Evolutionary conservation across 2,888 invertebrate genomes (phyloP).

Genomic region (Deilephila porcellus): DNA sequence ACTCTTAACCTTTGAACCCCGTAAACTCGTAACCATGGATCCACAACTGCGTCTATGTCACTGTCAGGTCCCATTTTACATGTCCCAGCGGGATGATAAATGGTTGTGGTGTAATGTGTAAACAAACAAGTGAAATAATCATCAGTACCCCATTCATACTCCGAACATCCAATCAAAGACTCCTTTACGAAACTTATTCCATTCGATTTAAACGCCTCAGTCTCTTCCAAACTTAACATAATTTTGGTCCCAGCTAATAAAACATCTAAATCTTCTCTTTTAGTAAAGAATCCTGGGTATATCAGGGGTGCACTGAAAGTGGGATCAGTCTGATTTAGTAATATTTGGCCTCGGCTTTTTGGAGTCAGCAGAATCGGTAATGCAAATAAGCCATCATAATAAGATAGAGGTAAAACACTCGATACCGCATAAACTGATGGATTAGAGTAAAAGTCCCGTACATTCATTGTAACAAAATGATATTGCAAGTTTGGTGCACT

Average conservation of each 20-base stretch:
- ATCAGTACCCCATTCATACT: constrained; percentile 84
- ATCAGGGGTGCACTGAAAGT: constrained; percentile 89
- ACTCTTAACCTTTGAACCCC: constrained; percentile 87
- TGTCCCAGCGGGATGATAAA: constrained; percentile 88
- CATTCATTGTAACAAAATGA: constrained; percentile 85
- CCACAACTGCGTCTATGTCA: constrained; percentile 87
- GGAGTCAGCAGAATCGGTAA: constrained; percentile 87
- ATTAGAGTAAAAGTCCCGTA: constrained; percentile 84
- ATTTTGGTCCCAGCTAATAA: constrained; percentile 87
- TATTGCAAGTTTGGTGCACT: constrained; percentile 87
- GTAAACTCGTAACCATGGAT: constrained; percentile 86
- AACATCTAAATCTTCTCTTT: constrained; percentile 85
- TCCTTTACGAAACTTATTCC: constrained; percentile 84
- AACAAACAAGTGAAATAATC: constrained; percentile 88
- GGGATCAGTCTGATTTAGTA: constrained; percentile 88
- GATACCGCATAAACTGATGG: constrained; percentile 79
- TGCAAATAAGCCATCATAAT: constrained; percentile 86
- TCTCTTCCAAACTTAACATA: constrained; percentile 84
- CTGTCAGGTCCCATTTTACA: constrained; percentile 88
- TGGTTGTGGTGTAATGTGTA: constrained; percentile 87
- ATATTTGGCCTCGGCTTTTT: constrained; percentile 86
- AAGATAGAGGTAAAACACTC: constrained; percentile 83
- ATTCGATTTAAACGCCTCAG: constrained; percentile 83
- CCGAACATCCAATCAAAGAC: constrained; percentile 84
- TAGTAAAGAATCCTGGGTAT: constrained; percentile 88